Evolutionary conservation across 2,113 vertebrate species (phyloP).

Genomic region (Actenoides hombroni): DNA sequence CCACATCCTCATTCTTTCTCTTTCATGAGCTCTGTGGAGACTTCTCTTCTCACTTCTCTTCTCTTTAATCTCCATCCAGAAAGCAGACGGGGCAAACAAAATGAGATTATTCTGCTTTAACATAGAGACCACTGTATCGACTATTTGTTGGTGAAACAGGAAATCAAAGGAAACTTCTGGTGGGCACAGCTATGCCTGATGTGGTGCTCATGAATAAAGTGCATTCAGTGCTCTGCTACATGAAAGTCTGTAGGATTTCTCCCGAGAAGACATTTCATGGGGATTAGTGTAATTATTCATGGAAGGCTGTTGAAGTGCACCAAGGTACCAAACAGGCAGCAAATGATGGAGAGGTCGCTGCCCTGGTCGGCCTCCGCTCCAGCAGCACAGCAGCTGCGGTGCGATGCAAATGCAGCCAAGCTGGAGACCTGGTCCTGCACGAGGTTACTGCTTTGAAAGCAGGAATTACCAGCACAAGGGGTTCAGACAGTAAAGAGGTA

Average conservation of each 20-base stretch:
- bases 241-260: neutral
- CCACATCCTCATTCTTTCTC: neutral
- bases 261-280: neutral
- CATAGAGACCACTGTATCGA: neutral
- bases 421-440: neutral
- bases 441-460: neutral
- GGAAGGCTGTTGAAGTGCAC: neutral
- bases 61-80: neutral
- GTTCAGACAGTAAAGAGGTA: neutral
- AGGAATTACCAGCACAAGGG: neutral
- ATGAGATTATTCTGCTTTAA: neutral
- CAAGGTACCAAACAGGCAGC: fast-evolving
- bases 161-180: neutral
- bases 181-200: neutral
- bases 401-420: neutral
- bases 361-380: neutral
- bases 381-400: neutral
- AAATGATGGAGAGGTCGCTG: neutral
- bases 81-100: neutral
- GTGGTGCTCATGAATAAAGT: neutral
- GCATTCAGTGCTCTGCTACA: neutral
- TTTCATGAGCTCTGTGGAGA: neutral
- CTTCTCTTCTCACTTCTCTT: neutral
- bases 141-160: neutral
- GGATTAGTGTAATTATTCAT: neutral